phyloP scores from a whole-genome alignment of 2,888 invertebrate genomes.

The Parnassius glacialis region DNA sequence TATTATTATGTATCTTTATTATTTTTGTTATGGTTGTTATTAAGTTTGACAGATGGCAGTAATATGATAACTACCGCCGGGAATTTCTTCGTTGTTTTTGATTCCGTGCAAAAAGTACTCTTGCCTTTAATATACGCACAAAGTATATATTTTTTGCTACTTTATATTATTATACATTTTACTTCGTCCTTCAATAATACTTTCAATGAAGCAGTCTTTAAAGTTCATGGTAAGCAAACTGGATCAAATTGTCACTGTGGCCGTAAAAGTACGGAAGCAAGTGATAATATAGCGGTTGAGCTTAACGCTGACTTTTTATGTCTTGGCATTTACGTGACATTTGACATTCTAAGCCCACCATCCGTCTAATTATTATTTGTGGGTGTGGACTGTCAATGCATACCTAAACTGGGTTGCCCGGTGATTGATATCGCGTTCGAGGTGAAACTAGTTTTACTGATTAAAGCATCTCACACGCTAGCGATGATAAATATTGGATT shows the following conservation, averaged over 20 bases:
- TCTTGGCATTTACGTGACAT: constrained; percentile 73
- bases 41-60: too few relatives aligned
- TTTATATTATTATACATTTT: not conserved
- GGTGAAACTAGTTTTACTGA: constrained; percentile 54
- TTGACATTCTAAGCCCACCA: constrained; percentile 70
- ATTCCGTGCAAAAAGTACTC: too few relatives aligned
- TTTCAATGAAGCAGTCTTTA: constrained; percentile 3
- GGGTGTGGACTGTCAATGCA: constrained; percentile 70
- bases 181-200: not conserved
- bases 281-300: constrained; percentile 36
- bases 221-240: constrained; percentile 23
- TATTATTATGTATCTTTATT: too few relatives aligned
- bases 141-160: not conserved
- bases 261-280: constrained; percentile 39
- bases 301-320: constrained; percentile 57
- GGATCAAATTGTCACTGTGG: constrained; percentile 17
- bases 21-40: too few relatives aligned
- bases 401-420: constrained; percentile 53
- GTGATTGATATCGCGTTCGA: constrained; percentile 52
- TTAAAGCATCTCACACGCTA: constrained; percentile 50
- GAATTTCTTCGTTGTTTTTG: too few relatives aligned
- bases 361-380: constrained; percentile 71
- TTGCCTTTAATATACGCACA: too few relatives aligned
- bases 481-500: constrained; percentile 19
- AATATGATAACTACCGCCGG: too few relatives aligned